phyloP scores from a whole-genome alignment of 1,140 invertebrate genomes.

The Apis florea region DNA sequence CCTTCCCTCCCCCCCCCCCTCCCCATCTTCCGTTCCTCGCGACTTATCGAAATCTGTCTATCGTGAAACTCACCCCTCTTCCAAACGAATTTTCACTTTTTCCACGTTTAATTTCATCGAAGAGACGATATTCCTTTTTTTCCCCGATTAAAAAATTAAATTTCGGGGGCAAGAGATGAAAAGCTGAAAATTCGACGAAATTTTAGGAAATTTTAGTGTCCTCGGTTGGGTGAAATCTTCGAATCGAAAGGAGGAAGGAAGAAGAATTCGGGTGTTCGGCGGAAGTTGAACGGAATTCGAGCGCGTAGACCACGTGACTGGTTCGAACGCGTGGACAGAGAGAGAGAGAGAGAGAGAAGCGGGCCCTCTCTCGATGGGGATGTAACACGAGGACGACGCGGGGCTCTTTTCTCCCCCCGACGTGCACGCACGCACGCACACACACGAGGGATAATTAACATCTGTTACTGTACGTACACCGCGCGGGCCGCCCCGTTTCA shows the following conservation, averaged over 20 bases:
- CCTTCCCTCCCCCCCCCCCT: too few species aligned
- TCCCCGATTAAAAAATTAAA: too few species aligned
- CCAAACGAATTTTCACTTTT: too few species aligned
- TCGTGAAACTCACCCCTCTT: too few species aligned
- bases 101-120: too few species aligned
- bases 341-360: constrained; percentile 16
- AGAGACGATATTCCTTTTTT: too few species aligned
- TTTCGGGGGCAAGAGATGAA: too few species aligned
- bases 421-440: constrained; percentile 25
- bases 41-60: not conserved
- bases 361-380: constrained; percentile 32
- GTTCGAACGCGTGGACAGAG: constrained; percentile 4
- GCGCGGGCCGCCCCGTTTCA: constrained; percentile 76
- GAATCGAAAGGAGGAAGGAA: too few species aligned
- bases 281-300: constrained; percentile 61
- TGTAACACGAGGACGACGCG: constrained; percentile 57
- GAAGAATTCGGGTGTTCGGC: constrained; percentile 13
- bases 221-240: too few species aligned
- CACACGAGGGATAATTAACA: constrained; percentile 80
- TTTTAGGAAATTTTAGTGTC: too few species aligned
- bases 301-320: constrained; percentile 51
- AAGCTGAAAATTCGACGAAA: too few species aligned
- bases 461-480: constrained; percentile 78
- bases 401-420: constrained; percentile 68
- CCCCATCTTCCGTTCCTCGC: too few species aligned